Evolutionary conservation across 1,140 invertebrate species (phyloP), one percentile per base, ranked within the genome.

Genomic region (Ectropis grisescens): DNA sequence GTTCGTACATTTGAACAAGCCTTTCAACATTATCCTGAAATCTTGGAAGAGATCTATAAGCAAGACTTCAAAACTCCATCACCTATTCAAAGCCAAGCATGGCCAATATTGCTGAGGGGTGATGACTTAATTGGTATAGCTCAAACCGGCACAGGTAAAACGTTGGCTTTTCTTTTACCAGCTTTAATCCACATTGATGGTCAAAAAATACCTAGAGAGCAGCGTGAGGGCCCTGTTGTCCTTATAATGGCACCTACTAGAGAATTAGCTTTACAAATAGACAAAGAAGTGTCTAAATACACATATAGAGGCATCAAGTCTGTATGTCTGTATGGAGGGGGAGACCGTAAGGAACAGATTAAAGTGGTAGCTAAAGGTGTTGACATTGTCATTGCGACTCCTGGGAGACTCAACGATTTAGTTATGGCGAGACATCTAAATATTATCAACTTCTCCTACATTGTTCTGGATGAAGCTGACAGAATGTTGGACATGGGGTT

Each of bases 391-490:
- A 94, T 96, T 41, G 94, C 94, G 1, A 96, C 94, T 13, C 94
- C 94, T 1, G 93, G 94, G n/a, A 83, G 94, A 37, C 82, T 96
- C 0, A 94, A 94, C 71, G 93, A 96, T 82, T 79, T 96, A 48
- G 88, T 85, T 22, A 80, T 85, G 62, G 84, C 85, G 15, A 82
- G 84, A 2, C 58, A 85, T 33, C 86, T 95, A 6, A 87, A 93
- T 61, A 81, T 96, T 0, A 85, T 84, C 10, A 85, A 88, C 11
- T 89, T 95, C 12, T 94, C 93, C 0, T 97, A 93, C 71, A 83
- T 98, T 26, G 93, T 96, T n/a, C 78, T 96, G n/a, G 94, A 97
- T 76, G 94, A 96, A 84, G 94, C 93, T 1, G 93, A 95, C 71
- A 84, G 92, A 29, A 94, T 95, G 91, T 68, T 93, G 33, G 92